These are phyloP conservation scores for Anoplius nigerrimus DNA, from an alignment of 2,888 invertebrate genomes.

Conservation along the genomic window DNA sequence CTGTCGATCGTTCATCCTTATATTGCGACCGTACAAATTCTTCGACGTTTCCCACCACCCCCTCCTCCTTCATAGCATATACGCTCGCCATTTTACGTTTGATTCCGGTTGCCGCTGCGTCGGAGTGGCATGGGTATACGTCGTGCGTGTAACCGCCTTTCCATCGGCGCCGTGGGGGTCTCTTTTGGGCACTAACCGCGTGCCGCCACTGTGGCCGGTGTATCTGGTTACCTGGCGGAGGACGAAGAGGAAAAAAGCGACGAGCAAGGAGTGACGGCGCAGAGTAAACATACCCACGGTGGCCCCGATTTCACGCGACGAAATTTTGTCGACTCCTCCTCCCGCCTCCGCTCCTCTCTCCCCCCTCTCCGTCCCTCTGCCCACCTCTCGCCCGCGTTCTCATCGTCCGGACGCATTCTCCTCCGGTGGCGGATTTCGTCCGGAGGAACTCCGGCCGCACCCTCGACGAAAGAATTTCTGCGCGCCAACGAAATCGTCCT, in stretches of 20 bases:
- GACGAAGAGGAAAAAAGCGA: slow-evolving; percentile 37
- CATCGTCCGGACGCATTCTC: not conserved
- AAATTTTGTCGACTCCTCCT: slow-evolving; percentile 29
- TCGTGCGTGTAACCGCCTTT: slow-evolving; percentile 21
- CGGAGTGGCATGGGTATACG: too few relatives aligned
- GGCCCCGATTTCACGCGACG: slow-evolving; percentile 37
- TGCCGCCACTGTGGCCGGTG: slow-evolving; percentile 44
- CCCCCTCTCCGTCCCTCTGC: not conserved
- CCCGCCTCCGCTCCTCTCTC: not conserved
- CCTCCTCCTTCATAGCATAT: too few relatives aligned
- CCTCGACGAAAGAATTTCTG: too few relatives aligned
- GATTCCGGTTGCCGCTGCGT: too few relatives aligned
- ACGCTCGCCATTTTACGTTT: too few relatives aligned
- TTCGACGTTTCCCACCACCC: too few relatives aligned
- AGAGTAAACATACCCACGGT: slow-evolving; percentile 49
- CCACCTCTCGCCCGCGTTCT: not conserved
- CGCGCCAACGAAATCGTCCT: too few relatives aligned
- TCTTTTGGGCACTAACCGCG: slow-evolving; percentile 53
- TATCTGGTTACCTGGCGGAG: slow-evolving; percentile 58
- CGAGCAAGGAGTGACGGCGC: slow-evolving; percentile 38
- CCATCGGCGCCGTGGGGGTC: slow-evolving; percentile 55
- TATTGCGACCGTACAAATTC: too few relatives aligned
- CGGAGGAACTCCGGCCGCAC: too few relatives aligned
- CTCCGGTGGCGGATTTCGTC: too few relatives aligned
- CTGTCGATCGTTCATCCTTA: too few relatives aligned